These are phyloP conservation scores for Poeciliopsis gracilis DNA, from an alignment of 2,797 vertebrate species.

Conservation along the genomic window DNA sequence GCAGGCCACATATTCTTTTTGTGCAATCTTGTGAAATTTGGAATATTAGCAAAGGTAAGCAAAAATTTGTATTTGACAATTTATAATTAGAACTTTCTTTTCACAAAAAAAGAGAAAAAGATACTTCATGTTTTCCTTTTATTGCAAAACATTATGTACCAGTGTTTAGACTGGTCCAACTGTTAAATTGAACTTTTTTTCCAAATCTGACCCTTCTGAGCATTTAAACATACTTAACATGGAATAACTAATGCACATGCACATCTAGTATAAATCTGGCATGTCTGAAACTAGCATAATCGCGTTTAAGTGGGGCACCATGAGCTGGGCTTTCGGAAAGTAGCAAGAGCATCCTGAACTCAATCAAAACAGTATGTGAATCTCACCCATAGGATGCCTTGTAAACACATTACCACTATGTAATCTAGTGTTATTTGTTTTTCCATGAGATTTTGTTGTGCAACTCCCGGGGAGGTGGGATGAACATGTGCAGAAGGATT, in stretches of 20 bases:
- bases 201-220: neutral
- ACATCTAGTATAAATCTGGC: neutral
- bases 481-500: neutral
- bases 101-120: neutral
- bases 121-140: neutral
- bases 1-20: neutral
- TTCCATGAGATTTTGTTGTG: neutral
- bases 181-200: neutral
- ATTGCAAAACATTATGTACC: neutral
- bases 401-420: neutral
- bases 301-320: neutral
- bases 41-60: neutral
- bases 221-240: neutral
- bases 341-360: neutral
- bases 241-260: neutral
- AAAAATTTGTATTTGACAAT: neutral
- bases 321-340: neutral
- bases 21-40: neutral
- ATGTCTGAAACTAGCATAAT: neutral
- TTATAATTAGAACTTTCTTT: neutral
- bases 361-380: neutral
- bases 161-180: neutral
- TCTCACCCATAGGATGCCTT: neutral
- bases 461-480: neutral
- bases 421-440: neutral